phyloP scores from a whole-genome alignment of 35 echinoderm and acorn worm genomes.

The Lytechinus variegatus region DNA sequence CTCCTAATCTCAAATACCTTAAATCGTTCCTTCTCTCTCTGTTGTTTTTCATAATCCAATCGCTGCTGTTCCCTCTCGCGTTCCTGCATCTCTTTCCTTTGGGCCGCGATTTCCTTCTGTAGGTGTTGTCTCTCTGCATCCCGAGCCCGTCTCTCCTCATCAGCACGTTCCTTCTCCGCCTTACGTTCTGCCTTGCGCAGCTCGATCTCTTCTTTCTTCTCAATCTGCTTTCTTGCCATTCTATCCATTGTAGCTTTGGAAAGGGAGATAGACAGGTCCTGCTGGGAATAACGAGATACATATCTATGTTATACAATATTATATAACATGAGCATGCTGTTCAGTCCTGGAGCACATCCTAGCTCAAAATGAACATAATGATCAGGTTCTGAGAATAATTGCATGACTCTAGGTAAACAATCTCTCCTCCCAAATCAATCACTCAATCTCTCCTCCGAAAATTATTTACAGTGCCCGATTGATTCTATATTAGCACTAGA shows the following conservation, averaged over 20 bases:
- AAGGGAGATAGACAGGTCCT: constrained; percentile 72
- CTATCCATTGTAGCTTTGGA: constrained; percentile 79
- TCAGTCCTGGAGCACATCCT: not conserved
- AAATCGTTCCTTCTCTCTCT: constrained; percentile 43
- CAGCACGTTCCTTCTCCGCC: constrained; percentile 49
- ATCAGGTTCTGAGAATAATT: not conserved
- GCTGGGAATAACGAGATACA: not conserved
- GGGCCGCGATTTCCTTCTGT: constrained; percentile 48
- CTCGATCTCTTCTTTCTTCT: constrained; percentile 73
- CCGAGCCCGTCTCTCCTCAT: constrained; percentile 29
- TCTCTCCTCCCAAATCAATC: not conserved
- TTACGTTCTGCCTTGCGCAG: constrained; percentile 69
- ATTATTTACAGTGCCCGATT: not conserved
- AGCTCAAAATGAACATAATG: not conserved
- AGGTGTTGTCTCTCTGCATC: constrained; percentile 26
- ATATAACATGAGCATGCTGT: not conserved
- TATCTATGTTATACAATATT: not conserved
- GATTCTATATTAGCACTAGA: not conserved
- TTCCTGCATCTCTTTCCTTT: constrained; percentile 50
- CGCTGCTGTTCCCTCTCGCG: constrained; percentile 45
- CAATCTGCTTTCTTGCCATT: constrained; percentile 71
- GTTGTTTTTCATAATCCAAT: constrained; percentile 55
- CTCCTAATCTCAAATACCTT: not conserved
- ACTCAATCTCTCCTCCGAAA: too few relatives aligned
- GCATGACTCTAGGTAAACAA: not conserved